A percentile compares a stretch with the other conserved stretches of the same genome.
These are phyloP conservation scores for Doris montereyensis DNA, from an alignment of 2,888 invertebrate genomes.

Conservation along the genomic window DNA sequence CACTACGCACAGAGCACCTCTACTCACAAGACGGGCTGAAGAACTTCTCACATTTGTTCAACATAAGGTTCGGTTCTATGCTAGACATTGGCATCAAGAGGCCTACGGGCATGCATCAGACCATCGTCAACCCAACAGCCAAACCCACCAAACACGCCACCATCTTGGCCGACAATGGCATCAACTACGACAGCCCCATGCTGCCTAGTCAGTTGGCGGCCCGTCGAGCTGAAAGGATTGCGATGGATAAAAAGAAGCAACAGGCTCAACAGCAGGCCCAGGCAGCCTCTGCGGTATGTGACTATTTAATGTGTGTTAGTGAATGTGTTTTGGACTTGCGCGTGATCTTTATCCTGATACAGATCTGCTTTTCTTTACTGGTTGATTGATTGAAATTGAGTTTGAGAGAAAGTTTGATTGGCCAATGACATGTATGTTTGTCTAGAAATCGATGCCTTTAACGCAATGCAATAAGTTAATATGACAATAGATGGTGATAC, in stretches of 20 bases:
- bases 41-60: conserved; percentile 80
- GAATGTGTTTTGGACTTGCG: too few relatives aligned
- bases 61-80: conserved; percentile 83
- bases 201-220: conserved; percentile 78
- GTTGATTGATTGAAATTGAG: too few relatives aligned
- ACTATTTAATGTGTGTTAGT: too few relatives aligned
- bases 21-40: conserved; percentile 85
- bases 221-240: conserved; percentile 85
- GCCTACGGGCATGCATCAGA: conserved; percentile 83
- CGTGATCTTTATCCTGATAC: too few relatives aligned
- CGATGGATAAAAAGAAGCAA: conserved; percentile 77
- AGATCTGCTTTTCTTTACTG: too few relatives aligned
- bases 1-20: conserved; percentile 84
- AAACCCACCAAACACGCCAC: conserved; percentile 89
- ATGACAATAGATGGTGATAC: too few relatives aligned
- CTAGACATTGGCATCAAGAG: conserved; percentile 78
- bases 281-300: conserved; percentile 35
- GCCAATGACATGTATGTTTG: too few relatives aligned
- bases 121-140: conserved; percentile 80
- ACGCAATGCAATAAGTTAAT: too few relatives aligned
- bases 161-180: conserved; percentile 86
- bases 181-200: conserved; percentile 87
- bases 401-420: too few relatives aligned
- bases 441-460: too few relatives aligned
- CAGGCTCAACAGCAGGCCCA: conserved; percentile 48